These are phyloP conservation scores for Sisyra nigra DNA, from an alignment of 2,888 invertebrate genomes.

Conservation along the genomic window DNA sequence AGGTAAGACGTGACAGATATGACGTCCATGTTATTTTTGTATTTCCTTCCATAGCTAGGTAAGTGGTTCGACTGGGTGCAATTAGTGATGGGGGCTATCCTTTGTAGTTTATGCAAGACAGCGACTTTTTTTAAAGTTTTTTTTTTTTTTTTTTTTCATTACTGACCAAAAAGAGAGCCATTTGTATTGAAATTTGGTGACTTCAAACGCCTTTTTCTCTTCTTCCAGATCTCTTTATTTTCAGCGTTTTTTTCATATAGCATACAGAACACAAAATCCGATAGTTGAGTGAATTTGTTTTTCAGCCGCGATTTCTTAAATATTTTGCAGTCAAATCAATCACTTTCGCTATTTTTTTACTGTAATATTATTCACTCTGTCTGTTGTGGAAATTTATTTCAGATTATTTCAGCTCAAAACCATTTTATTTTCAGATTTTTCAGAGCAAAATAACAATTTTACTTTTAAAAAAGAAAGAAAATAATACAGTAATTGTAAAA, in stretches of 20 bases:
- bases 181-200: neutral
- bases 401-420: slow-evolving; percentile 3
- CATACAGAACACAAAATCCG: neutral
- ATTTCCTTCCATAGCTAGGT: slow-evolving; percentile 12
- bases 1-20: slow-evolving; percentile 50
- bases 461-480: neutral
- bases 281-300: slow-evolving; percentile 4
- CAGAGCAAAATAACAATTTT: neutral
- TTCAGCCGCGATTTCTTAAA: slow-evolving; percentile 3
- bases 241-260: neutral
- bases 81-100: slow-evolving; percentile 5
- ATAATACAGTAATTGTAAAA: neutral
- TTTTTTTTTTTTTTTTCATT: neutral
- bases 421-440: slow-evolving; percentile 4
- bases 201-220: neutral
- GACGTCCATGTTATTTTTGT: slow-evolving; percentile 14
- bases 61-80: slow-evolving; percentile 8
- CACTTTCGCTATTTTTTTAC: too few relatives aligned
- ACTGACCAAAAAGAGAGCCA: neutral
- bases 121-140: neutral
- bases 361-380: too few relatives aligned
- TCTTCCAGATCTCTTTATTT: neutral
- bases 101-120: slow-evolving; percentile 1
- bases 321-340: neutral
- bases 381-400: slow-evolving; percentile 2